Percentiles rank a stretch among this genome's conserved stretches.
Conservation (phyloP, 2,888 invertebrate genomes). For the Cataglyphis rosenhaueri region DNA sequence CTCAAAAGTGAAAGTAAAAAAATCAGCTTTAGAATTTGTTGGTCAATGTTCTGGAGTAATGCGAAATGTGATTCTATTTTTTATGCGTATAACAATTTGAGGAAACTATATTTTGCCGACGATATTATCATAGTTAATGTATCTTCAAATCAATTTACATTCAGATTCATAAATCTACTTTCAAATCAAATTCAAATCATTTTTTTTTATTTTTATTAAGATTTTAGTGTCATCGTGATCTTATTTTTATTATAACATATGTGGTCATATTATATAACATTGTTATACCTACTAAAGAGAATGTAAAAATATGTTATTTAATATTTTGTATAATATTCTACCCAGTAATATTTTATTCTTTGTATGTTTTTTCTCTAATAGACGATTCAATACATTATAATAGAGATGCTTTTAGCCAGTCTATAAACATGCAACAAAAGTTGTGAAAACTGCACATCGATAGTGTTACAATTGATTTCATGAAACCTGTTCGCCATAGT, state of each 20-base stretch:
- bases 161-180: neutral
- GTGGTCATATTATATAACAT: neutral
- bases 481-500: slow-evolving; percentile 63
- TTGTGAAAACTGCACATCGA: slow-evolving; percentile 53
- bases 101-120: slow-evolving; percentile 1
- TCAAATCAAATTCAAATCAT: too few relatives aligned
- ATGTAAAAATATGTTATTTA: neutral
- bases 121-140: neutral
- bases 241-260: neutral
- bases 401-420: neutral
- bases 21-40: neutral
- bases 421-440: slow-evolving; percentile 40
- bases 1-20: neutral
- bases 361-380: neutral
- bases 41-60: slow-evolving; percentile 18
- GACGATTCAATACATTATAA: neutral
- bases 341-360: neutral
- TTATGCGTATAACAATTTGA: neutral
- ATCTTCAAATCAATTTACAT: neutral
- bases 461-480: slow-evolving; percentile 64
- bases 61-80: slow-evolving; percentile 13
- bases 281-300: neutral
- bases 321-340: neutral
- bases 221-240: neutral
- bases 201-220: neutral